Conservation (phyloP, 2,113 vertebrate genomes). For the Lophotis ruficrista region DNA sequence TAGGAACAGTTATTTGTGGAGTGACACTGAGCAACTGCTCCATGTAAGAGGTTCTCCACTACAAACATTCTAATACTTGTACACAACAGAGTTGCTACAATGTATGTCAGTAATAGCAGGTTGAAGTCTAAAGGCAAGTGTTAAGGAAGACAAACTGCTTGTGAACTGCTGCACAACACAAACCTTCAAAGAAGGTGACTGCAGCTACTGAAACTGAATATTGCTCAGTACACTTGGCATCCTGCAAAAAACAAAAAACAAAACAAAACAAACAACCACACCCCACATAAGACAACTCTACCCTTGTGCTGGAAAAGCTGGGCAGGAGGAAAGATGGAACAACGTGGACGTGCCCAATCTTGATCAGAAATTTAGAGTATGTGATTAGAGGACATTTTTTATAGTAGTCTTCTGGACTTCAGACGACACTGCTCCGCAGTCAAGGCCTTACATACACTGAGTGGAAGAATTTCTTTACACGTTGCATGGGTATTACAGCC, state of each 20-base stretch:
- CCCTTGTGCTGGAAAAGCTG: background rate
- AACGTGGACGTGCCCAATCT: background rate
- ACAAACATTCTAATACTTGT: background rate
- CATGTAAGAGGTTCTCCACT: background rate
- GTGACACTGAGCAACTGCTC: background rate
- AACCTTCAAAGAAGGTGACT: background rate
- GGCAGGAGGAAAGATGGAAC: background rate
- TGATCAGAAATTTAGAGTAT: background rate
- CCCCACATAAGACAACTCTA: background rate
- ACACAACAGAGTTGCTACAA: background rate
- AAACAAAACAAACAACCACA: background rate
- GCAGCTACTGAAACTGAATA: background rate
- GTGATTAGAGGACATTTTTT: background rate
- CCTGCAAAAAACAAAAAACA: background rate
- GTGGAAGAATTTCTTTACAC: background rate
- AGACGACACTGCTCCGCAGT: background rate
- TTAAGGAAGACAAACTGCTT: background rate
- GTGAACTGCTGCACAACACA: background rate
- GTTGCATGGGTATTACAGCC: background rate
- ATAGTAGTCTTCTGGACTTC: background rate
- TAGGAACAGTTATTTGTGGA: background rate
- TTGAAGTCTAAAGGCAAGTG: background rate
- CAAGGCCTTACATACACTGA: rapidly evolving
- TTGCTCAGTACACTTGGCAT: background rate
- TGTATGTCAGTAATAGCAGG: rapidly evolving